Percentiles rank a stretch among this genome's conserved stretches.
These are phyloP conservation scores for Doris montereyensis DNA, from an alignment of 2,888 invertebrate species.

Conservation along the genomic window DNA sequence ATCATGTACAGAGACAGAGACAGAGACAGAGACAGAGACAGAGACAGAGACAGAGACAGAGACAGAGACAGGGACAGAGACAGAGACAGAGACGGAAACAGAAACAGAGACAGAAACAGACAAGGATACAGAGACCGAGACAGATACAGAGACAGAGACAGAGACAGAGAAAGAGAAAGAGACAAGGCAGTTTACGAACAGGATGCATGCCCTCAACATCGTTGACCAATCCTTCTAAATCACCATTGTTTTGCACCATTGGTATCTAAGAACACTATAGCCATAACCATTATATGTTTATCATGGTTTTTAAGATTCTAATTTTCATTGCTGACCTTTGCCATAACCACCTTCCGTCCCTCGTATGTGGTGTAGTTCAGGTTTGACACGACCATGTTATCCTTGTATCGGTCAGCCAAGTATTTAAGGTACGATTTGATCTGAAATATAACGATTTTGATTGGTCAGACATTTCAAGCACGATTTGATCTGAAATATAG, in stretches of 20 bases:
- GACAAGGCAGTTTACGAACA: not conserved
- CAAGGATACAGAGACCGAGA: too few species aligned
- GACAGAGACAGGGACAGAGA: too few species aligned
- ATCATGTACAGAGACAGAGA: not conserved
- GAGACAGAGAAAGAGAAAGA: constrained; percentile 14
- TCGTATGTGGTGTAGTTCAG: constrained; percentile 22
- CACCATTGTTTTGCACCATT: too few species aligned
- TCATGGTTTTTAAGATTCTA: too few species aligned
- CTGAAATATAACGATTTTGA: not conserved
- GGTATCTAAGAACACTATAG: too few species aligned
- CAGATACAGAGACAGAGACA: too few species aligned
- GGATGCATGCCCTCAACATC: too few species aligned
- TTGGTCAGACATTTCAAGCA: constrained; percentile 4
- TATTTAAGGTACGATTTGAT: constrained; percentile 10
- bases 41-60: not conserved
- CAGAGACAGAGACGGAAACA: too few species aligned
- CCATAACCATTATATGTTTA: too few species aligned
- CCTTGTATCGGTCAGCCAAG: not conserved
- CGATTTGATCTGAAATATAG: not conserved
- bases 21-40: not conserved
- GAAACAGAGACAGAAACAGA: too few species aligned
- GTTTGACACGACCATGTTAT: not conserved
- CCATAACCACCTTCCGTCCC: not conserved
- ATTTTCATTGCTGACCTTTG: constrained; percentile 14
- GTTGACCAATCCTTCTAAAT: too few species aligned